Evolutionary conservation across 2,113 vertebrate genomes (phyloP), one percentile per base, ranked within the genome.

Genomic region (Amphiprion ocellaris): DNA sequence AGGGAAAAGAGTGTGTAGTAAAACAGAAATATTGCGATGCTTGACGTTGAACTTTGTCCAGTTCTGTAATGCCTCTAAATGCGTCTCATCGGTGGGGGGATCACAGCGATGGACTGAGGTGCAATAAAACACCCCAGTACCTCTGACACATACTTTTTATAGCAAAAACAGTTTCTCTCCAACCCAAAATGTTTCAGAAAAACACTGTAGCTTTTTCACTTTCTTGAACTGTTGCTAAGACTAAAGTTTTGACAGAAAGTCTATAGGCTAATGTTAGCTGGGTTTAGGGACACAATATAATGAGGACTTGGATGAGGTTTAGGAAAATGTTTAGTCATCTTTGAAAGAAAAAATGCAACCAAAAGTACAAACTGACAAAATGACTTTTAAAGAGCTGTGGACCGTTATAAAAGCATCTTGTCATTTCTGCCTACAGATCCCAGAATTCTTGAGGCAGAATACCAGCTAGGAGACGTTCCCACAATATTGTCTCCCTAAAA

Each of bases 11-110:
- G 77, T 46, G 74, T 77, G 84, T 76, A 83, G 85, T 93, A 89
- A 92, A 93, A 90, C 77, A 82, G 68, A 92, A 86, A 87, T 90
- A 91, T 82, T 66, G 71, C 80, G 5, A 76, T 69, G 70, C 76
- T 92, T 49, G 8, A 33, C 26, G 77, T 55, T 91, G 90, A 93
- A 91, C 78, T 88, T 70, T 65, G 79, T 89, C 89, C 90, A 90
- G 79, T 52, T 75, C 79, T 83, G 41, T 89, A 92, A 88, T 80
- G 88, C 82, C 64, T 90, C 54, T 73, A 89, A 89, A 92, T 89
- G 89, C 77, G 85, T 90, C 82, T 90, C 68, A 60, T 60, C 81
- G 80, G 84, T 83, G 85, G 64, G n/a, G 60, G 70, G 86, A 86
- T 91, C 74, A 81, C 65, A 89, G 83, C 49, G 49, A 72, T 82